Base-by-base conservation (phyloP, 23 tunicate species). In the Pegea sp. region DNA sequence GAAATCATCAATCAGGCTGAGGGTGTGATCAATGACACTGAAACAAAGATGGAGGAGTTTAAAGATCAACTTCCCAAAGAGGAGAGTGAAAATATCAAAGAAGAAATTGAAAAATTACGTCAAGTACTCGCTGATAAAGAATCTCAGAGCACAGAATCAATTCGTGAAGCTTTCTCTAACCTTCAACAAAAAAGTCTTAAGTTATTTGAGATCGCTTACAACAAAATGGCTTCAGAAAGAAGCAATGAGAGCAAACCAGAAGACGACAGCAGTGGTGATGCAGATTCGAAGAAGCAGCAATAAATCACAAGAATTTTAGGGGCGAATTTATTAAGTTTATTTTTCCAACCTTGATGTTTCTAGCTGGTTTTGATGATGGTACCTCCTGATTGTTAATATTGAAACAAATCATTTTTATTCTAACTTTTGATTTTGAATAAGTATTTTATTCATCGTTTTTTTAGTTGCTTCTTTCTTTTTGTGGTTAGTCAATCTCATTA, bases 11-110 rank as follows among this genome's bases (percentile, higher is more conserved):
- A 73, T 29, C 96, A 75, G 50, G 96, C 96, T 1, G 96, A 87
- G 32, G 63, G 67, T 32, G 68, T 76, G 24, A 87, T 87, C 53
- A 87, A 87, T 49, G 96, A 87, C 64, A 87, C 87, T 3, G 96
- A 87, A 32, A 52, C 69, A 52, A 87, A 87, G 49, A 75, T 87
- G 87, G 96, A 87, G 34, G 96, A 87, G 69, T 87, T 64, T 44
- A 87, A 87, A 70, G 96, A 87, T 34, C 96, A 87, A 56, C 96
- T 87, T 49, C 87, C 87, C 24, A 32, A 59, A n/a, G 96, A 87
- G 1, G 87, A 87, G 42, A 64, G 68, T 48, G 78, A 87, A 2
- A 54, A 69, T 56, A 75, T 87, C 59, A 87, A 87, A 61, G 88
- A 76, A 49, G 96, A 87, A 48, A 69, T 76, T 29, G 49, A 59